Evolutionary conservation across 2,113 vertebrate species (phyloP).

Genomic region (Clarias gariepinus): DNA sequence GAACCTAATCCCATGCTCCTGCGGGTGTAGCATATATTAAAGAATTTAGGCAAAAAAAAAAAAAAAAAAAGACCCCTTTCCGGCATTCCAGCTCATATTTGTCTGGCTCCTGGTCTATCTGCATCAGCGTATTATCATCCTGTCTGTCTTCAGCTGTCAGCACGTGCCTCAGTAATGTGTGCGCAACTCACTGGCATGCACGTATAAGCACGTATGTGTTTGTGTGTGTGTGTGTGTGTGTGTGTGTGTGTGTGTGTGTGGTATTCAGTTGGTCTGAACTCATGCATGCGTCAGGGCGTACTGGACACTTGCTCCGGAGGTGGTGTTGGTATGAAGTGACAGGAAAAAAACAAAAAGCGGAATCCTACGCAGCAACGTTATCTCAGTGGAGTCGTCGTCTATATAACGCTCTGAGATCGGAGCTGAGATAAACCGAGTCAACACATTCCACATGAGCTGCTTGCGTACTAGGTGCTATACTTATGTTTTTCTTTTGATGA

Average conservation of each 20-base stretch:
- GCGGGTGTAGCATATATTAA: background rate
- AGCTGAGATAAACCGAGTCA: background rate
- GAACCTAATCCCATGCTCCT: background rate
- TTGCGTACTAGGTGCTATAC: background rate
- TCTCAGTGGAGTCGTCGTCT: background rate
- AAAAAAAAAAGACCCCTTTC: background rate
- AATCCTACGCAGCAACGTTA: background rate
- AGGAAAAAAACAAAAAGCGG: slow-evolving; percentile 4
- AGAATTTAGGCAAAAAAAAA: background rate
- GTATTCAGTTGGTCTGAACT: slow-evolving; percentile 32
- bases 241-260: background rate
- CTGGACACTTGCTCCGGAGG: background rate
- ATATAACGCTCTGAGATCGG: background rate
- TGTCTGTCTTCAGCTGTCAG: slow-evolving; percentile 30
- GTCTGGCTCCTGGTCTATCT: slow-evolving; percentile 34
- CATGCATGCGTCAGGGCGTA: background rate
- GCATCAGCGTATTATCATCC: slow-evolving; percentile 5
- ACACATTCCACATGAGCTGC: background rate
- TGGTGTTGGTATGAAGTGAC: background rate
- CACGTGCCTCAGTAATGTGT: background rate
- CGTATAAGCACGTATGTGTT: slow-evolving; percentile 18
- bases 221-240: background rate
- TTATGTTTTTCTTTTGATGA: background rate
- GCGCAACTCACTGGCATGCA: slow-evolving; percentile 7
- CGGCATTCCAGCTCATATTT: background rate